Conservation (phyloP, 1,140 invertebrate species). For the Ceratina japonica region DNA sequence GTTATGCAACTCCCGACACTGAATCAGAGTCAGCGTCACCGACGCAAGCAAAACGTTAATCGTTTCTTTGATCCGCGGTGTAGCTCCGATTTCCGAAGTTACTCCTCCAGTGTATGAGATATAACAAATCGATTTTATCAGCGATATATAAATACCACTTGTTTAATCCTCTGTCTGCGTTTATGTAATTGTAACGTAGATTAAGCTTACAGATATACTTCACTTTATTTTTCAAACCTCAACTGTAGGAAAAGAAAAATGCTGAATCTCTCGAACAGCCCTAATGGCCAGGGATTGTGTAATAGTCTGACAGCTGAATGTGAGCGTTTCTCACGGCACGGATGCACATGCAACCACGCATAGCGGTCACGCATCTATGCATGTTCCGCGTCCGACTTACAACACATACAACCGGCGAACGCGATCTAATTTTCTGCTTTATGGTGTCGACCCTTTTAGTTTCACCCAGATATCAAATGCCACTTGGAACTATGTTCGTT, state of each 20-base stretch:
- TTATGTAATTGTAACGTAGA: background rate
- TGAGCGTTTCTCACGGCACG: conserved; percentile 2
- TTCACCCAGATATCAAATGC: conserved; percentile 36
- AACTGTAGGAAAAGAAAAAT: background rate
- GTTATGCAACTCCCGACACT: conserved; percentile 23
- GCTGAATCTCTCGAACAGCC: background rate
- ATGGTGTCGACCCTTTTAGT: conserved; percentile 36
- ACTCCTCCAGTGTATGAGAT: background rate
- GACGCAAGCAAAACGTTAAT: background rate
- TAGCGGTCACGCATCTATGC: conserved; percentile 11
- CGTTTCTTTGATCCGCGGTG: background rate
- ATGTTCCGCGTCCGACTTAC: conserved; percentile 33
- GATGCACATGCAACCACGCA: conserved; percentile 14
- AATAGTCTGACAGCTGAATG: no score
- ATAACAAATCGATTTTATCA: background rate
- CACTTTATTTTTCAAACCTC: no score
- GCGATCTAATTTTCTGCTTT: conserved; percentile 49
- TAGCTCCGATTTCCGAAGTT: background rate
- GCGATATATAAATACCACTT: background rate
- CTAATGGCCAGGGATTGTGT: background rate
- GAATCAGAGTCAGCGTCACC: conserved; percentile 7
- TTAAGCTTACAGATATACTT: no score
- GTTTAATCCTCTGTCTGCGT: background rate
- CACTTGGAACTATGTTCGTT: conserved; percentile 5
- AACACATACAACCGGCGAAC: conserved; percentile 40